Evolutionary conservation across 2,113 vertebrate species (phyloP), one percentile per base, ranked within the genome.

Genomic region (Gracilinanus agilis): DNA sequence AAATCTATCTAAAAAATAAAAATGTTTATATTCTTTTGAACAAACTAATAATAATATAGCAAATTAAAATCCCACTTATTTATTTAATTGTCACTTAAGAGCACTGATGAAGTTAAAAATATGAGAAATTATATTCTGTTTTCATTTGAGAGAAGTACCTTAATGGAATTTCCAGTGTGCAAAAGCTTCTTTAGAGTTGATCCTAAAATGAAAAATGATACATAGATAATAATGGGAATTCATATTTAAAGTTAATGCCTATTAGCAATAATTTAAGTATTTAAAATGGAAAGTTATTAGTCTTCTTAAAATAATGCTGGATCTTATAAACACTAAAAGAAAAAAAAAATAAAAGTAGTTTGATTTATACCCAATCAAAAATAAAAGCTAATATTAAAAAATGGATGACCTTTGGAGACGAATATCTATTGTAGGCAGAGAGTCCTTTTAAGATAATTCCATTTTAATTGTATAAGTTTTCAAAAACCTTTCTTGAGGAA

Each of bases 101-200:
- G 3, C 27, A 97, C 55, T 91, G 89, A 89, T 75, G 88, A 61
- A 96, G 53, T 34, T 89, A 24, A 67, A 53, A 95, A 29, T 34
- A 54, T 90, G 91, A 96, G 75, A 96, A 97, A 94, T n/a, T 27
- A 7, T 54, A 96, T 88, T 96, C 88, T 3, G 89, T 0, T 44
- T 93, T 89, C 11, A 94, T 44, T 8, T 54, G 93, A 97, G 53
- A 29, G 29, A 94, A 96, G 97, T 99, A 99, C 99, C 99, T 99
- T 99, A 96, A 99, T 98, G 97, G 99, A 99, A 98, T 99, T 99
- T 99, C 99, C 99, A 99, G 99, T 99, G 99, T 99, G 99, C 98
- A 99, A 98, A 99, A 99, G 99, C 97, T 99, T 99, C 99, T 99
- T 99, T 98, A 99, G 98, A 98, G 99, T 99, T 44, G 99, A 99